Conservation (phyloP, 2,888 invertebrate genomes). For the Troglohyphantes excavatus region DNA sequence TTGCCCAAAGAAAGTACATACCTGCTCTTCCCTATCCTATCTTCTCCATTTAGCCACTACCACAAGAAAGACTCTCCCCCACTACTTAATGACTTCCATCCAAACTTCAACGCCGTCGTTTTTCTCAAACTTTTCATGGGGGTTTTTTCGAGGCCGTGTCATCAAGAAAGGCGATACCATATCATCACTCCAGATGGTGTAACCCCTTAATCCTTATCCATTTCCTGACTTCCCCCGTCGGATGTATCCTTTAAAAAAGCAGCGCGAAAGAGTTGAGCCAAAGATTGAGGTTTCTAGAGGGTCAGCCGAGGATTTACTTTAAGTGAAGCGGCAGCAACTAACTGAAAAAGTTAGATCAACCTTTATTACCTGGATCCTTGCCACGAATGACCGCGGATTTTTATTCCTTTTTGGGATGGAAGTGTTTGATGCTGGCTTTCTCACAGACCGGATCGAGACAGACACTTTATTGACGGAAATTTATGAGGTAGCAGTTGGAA, state of each 20-base stretch:
- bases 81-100: slow-evolving; percentile 44
- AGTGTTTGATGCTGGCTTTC: not conserved
- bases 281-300: slow-evolving; percentile 50
- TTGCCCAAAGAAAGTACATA: too few relatives aligned
- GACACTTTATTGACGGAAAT: too few relatives aligned
- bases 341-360: slow-evolving; percentile 57
- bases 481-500: too few relatives aligned
- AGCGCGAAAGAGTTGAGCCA: not conserved
- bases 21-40: not conserved
- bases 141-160: slow-evolving; percentile 7
- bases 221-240: slow-evolving; percentile 34
- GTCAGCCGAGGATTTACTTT: slow-evolving; percentile 24
- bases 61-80: not conserved
- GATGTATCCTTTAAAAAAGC: slow-evolving; percentile 21
- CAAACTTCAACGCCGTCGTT: not conserved
- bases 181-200: slow-evolving; percentile 50
- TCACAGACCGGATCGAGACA: not conserved
- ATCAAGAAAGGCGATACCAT: slow-evolving; percentile 57
- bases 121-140: slow-evolving; percentile 29
- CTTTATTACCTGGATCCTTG: slow-evolving; percentile 65
- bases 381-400: slow-evolving; percentile 31
- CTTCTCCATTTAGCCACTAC: not conserved
- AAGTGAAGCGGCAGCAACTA: slow-evolving; percentile 44
- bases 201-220: slow-evolving; percentile 60
- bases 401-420: not conserved